These are phyloP conservation scores for Melanargia galathea DNA, from an alignment of 2,888 invertebrate species.

Conservation along the genomic window DNA sequence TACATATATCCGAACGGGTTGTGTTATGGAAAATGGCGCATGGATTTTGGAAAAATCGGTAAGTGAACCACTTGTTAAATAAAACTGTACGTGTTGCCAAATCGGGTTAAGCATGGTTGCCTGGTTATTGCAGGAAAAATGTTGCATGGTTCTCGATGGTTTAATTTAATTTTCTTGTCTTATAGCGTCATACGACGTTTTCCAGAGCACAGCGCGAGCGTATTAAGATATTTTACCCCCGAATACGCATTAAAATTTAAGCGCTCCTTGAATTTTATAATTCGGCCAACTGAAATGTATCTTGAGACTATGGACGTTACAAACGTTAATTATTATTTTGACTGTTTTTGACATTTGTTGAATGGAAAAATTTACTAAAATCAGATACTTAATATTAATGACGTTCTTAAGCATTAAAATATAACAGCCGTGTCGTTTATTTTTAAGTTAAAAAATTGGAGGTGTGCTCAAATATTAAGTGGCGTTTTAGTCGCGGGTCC, in stretches of 20 bases:
- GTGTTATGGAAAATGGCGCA: conserved; percentile 77
- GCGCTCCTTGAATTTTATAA: background rate
- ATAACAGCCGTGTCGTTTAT: no score
- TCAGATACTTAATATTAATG: no score
- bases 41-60: conserved; percentile 58
- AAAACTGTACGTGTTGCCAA: conserved; percentile 43
- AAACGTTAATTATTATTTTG: no score
- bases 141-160: conserved; percentile 25
- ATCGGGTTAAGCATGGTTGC: conserved; percentile 36
- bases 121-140: conserved; percentile 20
- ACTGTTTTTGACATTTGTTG: no score
- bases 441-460: background rate
- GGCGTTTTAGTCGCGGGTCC: background rate
- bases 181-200: conserved; percentile 48
- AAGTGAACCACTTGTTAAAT: conserved; percentile 60
- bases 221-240: conserved; percentile 46
- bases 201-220: conserved; percentile 71
- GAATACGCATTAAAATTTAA: background rate
- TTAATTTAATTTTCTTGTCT: conserved; percentile 16
- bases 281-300: no score
- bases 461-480: background rate
- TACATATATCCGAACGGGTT: conserved; percentile 71
- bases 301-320: no score
- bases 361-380: no score
- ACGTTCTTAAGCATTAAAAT: no score